These are phyloP conservation scores for Thera britannica DNA, from an alignment of 2,888 invertebrate species.

Conservation along the genomic window DNA sequence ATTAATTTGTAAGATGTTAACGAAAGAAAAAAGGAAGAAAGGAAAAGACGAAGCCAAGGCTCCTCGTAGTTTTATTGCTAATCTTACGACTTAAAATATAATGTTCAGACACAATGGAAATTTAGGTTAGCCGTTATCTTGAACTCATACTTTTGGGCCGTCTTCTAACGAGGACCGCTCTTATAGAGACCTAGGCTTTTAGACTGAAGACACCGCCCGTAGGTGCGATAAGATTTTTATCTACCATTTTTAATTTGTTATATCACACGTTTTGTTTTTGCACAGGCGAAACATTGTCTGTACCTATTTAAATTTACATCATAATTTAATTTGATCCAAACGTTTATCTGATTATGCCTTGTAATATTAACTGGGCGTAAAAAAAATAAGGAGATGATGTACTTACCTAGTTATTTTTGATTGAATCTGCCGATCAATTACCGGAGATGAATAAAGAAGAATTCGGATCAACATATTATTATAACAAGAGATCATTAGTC, in stretches of 20 bases:
- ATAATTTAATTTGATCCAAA: slow-evolving; percentile 27
- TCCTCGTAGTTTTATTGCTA: no score
- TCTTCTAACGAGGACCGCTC: background rate
- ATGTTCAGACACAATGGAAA: no score
- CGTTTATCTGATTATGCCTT: background rate
- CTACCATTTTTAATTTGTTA: slow-evolving; percentile 39
- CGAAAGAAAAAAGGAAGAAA: no score
- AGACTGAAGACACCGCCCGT: slow-evolving; percentile 11
- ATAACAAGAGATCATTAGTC: background rate
- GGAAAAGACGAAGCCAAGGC: no score
- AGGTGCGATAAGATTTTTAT: slow-evolving; percentile 31
- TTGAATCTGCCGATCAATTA: background rate
- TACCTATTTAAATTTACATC: slow-evolving; percentile 16
- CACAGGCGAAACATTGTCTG: slow-evolving; percentile 22
- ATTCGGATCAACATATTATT: background rate
- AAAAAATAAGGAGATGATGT: no score
- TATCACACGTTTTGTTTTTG: slow-evolving; percentile 39
- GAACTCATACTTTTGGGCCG: background rate
- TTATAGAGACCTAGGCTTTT: background rate
- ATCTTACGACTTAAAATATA: no score
- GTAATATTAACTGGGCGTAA: no score
- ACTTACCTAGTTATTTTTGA: background rate
- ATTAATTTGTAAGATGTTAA: no score
- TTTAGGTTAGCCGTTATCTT: background rate
- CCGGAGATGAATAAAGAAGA: background rate